These are phyloP conservation scores for Copidosoma aretas DNA, from an alignment of 2,888 invertebrate species.

Conservation along the genomic window DNA sequence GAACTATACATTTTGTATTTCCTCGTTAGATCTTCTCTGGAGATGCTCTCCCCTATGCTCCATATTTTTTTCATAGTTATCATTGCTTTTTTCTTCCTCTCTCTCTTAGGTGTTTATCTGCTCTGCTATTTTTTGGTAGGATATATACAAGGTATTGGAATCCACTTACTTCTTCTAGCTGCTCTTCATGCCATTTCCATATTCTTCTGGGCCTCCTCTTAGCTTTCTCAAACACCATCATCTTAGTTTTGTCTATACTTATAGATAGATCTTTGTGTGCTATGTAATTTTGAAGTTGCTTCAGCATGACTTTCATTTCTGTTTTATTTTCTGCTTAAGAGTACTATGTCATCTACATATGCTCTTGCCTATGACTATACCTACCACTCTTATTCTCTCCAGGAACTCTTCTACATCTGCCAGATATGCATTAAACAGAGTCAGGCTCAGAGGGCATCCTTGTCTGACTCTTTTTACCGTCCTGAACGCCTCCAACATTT, in stretches of 20 bases:
- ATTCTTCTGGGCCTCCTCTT: not conserved
- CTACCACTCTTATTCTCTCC: slow-evolving; percentile 8
- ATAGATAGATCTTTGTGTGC: slow-evolving; percentile 1
- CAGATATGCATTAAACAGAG: slow-evolving; percentile 36
- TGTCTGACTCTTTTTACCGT: slow-evolving; percentile 39
- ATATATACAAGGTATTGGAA: too few species aligned
- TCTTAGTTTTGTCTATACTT: slow-evolving; percentile 9
- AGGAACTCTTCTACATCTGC: slow-evolving; percentile 26
- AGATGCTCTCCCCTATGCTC: too few species aligned
- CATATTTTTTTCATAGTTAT: too few species aligned
- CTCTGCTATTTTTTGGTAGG: too few species aligned
- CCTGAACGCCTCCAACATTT: too few species aligned
- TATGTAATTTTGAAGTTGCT: slow-evolving; percentile 1
- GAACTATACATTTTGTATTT: too few species aligned
- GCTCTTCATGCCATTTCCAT: not conserved
- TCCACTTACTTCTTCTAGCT: not conserved
- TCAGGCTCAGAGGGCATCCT: slow-evolving; percentile 42
- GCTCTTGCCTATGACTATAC: slow-evolving; percentile 9
- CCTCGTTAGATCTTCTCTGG: too few species aligned
- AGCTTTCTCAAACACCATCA: slow-evolving; percentile 1
- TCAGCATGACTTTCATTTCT: slow-evolving; percentile 10
- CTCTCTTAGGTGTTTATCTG: too few species aligned
- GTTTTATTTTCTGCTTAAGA: slow-evolving; percentile 6
- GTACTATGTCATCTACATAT: slow-evolving; percentile 24
- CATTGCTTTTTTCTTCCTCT: too few species aligned